Percentiles rank a stretch among this genome's conserved stretches.
These are phyloP conservation scores for Melanaphis sacchari DNA, from an alignment of 1,140 invertebrate genomes.

Conservation along the genomic window DNA sequence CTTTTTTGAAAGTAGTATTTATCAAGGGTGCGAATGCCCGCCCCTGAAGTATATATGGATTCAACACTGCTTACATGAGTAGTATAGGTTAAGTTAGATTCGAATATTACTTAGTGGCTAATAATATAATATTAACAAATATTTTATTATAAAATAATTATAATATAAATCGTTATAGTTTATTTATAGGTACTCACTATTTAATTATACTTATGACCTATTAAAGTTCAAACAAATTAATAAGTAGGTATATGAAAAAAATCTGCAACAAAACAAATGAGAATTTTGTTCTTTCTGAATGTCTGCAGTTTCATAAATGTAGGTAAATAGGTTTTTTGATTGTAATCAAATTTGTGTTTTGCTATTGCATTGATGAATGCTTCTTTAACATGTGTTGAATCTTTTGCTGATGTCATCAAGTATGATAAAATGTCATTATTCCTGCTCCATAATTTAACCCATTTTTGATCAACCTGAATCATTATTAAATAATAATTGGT, in stretches of 20 bases:
- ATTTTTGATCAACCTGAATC: background rate
- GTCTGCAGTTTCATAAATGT: background rate
- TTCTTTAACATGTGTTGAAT: background rate
- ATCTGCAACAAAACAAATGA: background rate
- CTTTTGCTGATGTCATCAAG: background rate
- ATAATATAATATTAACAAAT: no score
- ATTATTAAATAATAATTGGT: background rate
- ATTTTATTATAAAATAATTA: no score
- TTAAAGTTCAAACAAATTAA: no score
- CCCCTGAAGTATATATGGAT: no score
- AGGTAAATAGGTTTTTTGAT: background rate
- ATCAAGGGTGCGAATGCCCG: no score
- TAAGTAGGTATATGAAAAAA: background rate
- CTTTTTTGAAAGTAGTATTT: no score
- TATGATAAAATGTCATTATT: background rate
- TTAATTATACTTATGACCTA: no score
- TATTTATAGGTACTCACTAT: no score
- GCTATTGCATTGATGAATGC: background rate
- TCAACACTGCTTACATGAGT: no score
- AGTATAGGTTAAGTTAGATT: no score
- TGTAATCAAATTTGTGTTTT: background rate
- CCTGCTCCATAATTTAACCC: background rate
- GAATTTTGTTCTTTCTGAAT: background rate
- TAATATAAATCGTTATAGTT: no score
- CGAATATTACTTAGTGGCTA: no score